Conservation (phyloP, 2,888 invertebrate species). For the Drosophila birchii region DNA sequence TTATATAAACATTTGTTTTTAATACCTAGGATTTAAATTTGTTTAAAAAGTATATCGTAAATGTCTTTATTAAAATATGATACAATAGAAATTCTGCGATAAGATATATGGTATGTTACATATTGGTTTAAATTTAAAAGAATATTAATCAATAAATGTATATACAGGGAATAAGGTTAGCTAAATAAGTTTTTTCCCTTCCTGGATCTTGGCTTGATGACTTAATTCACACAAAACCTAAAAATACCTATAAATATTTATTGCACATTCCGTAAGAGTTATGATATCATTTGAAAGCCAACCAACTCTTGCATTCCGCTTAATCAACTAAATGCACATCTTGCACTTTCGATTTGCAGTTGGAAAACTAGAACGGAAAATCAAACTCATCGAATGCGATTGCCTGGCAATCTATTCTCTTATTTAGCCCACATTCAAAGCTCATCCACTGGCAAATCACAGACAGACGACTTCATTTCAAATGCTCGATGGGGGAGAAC, state of each 20-base stretch:
- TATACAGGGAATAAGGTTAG: no score
- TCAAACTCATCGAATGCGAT: conserved; percentile 26
- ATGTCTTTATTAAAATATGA: no score
- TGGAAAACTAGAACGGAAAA: conserved; percentile 15
- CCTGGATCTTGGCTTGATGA: not conserved
- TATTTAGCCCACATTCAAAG: conserved; percentile 41
- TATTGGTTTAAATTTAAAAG: not conserved
- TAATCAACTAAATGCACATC: conserved; percentile 34
- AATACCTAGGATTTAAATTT: not conserved
- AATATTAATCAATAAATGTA: no score
- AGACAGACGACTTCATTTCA: conserved; percentile 37
- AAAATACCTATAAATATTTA: not conserved
- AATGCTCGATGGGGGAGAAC: conserved; percentile 1
- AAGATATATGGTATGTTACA: not conserved
- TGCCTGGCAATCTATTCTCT: conserved; percentile 40
- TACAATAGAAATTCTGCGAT: no score
- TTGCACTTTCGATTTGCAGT: conserved; percentile 2
- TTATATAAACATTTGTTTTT: not conserved
- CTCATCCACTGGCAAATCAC: conserved; percentile 42
- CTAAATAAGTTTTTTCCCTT: not conserved
- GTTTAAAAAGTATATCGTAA: no score
- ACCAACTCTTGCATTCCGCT: not conserved
- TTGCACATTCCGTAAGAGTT: not conserved
- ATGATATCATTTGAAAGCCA: not conserved
- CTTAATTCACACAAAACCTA: not conserved